These are phyloP conservation scores for Ruditapes philippinarum DNA, from an alignment of 1,140 invertebrate genomes.

Conservation along the genomic window DNA sequence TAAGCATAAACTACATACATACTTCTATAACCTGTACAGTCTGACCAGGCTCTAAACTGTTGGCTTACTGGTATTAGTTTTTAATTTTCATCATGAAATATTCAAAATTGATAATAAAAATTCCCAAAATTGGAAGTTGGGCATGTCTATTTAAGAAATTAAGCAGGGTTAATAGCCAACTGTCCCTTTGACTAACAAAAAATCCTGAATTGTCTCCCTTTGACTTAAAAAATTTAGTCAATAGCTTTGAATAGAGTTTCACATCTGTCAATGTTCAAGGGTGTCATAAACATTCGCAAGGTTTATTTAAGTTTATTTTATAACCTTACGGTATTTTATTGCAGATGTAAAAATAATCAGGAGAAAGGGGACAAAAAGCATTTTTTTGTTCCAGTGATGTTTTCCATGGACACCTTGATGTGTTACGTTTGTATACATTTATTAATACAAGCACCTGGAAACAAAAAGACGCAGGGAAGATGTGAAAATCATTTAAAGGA, in stretches of 20 bases:
- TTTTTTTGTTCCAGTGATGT: neutral
- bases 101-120: no score
- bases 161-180: no score
- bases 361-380: neutral
- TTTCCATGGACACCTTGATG: neutral
- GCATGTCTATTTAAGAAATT: no score
- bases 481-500: neutral
- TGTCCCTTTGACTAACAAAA: no score
- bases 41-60: no score
- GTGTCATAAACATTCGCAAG: neutral
- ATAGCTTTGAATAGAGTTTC: neutral
- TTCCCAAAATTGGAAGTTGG: no score
- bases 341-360: neutral
- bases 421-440: no score
- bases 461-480: neutral
- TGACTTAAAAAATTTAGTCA: neutral
- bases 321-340: neutral
- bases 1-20: no score
- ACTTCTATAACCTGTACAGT: no score
- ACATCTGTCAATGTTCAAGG: neutral
- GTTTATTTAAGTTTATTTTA: no score
- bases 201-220: slow-evolving; percentile 19
- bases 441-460: neutral
- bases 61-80: no score
- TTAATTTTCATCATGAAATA: no score